Percentiles rank a stretch among this genome's conserved stretches.
These are phyloP conservation scores for Syrista parreyssii DNA, from an alignment of 2,888 invertebrate genomes.

Conservation along the genomic window DNA sequence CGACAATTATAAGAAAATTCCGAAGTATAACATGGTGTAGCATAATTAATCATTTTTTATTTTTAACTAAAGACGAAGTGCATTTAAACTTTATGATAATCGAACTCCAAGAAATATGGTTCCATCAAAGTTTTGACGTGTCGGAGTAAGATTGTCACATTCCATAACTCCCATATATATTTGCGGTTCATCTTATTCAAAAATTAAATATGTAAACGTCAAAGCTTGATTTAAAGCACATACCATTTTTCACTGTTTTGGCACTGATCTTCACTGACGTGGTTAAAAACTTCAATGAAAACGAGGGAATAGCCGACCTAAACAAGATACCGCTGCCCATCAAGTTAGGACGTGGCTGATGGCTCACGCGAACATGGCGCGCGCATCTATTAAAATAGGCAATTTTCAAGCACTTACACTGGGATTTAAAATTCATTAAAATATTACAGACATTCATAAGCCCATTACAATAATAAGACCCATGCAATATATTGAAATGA, in stretches of 20 bases:
- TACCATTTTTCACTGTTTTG: constrained; percentile 44
- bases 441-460: background rate
- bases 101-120: background rate
- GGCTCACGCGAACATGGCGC: constrained; percentile 28
- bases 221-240: constrained; percentile 17
- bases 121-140: background rate
- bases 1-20: background rate
- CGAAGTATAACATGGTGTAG: background rate
- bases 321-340: constrained; percentile 50
- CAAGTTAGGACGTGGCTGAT: constrained; percentile 57
- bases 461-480: background rate
- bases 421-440: background rate
- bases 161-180: background rate
- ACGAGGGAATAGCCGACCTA: constrained; percentile 21
- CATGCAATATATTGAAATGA: background rate
- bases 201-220: background rate
- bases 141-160: background rate
- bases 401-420: background rate
- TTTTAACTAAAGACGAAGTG: background rate
- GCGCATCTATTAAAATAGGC: constrained; percentile 15
- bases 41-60: background rate
- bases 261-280: constrained; percentile 24
- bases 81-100: background rate
- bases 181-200: background rate
- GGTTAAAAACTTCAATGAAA: background rate